Conservation (phyloP, 2,113 vertebrate genomes). For the Cygnus atratus region DNA sequence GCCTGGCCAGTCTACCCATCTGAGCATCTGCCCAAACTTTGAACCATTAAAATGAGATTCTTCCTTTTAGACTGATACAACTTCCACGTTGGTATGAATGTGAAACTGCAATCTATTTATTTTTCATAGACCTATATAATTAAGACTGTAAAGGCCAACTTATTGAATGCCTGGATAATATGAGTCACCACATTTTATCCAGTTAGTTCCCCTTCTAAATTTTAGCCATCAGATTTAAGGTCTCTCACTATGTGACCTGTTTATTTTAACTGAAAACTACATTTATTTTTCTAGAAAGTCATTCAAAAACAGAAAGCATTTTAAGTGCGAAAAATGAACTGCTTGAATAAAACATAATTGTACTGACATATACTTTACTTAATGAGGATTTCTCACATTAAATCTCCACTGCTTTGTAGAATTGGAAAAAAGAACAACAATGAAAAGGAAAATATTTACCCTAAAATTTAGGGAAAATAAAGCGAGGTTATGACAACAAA, state of each 20-base stretch:
- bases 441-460: constrained; percentile 27
- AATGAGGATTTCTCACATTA: constrained; percentile 33
- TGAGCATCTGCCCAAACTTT: background rate
- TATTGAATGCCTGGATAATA: background rate
- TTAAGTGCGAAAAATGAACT: constrained; percentile 19
- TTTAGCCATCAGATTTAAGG: constrained; percentile 25
- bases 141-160: constrained; percentile 14
- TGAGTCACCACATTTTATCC: background rate
- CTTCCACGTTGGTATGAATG: background rate
- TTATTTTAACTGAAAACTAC: constrained; percentile 44
- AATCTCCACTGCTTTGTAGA: background rate
- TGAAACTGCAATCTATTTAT: background rate
- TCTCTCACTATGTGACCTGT: constrained; percentile 8
- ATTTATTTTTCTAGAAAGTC: constrained; percentile 24
- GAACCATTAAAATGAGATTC: background rate
- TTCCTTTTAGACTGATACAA: background rate
- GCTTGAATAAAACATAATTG: constrained; percentile 32
- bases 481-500: background rate
- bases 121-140: background rate
- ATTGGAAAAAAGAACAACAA: background rate
- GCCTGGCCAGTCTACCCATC: background rate
- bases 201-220: constrained; percentile 32
- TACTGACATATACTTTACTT: background rate
- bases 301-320: constrained; percentile 18
- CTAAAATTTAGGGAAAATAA: background rate